phyloP scores from a whole-genome alignment of 2,113 vertebrate genomes.

The Brachypteracias leptosomus region DNA sequence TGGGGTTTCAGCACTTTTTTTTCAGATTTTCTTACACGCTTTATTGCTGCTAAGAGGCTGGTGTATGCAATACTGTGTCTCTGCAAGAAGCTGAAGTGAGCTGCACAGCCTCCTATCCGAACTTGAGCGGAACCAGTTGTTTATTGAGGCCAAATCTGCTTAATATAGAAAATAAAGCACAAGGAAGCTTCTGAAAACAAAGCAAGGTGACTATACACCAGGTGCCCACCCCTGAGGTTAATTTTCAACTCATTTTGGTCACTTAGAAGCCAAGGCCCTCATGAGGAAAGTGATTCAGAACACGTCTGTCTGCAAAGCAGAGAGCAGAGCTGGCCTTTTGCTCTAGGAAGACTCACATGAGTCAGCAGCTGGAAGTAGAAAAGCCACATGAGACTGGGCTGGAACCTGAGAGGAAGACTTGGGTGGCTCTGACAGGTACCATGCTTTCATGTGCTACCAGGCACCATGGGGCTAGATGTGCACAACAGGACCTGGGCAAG shows the following conservation, averaged over 20 bases:
- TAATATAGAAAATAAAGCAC: background rate
- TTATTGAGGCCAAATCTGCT: background rate
- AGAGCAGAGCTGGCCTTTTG: background rate
- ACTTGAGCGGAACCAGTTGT: background rate
- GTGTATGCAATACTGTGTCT: background rate
- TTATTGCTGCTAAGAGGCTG: background rate
- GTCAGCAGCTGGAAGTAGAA: background rate
- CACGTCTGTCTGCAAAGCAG: fast-evolving
- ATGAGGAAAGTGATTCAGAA: background rate
- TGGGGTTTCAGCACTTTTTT: background rate
- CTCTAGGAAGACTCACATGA: background rate
- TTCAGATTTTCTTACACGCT: background rate
- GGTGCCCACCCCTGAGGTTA: background rate
- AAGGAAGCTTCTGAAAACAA: background rate
- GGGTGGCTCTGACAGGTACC: background rate
- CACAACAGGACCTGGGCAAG: background rate
- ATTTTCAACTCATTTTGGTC: background rate
- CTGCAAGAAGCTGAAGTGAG: background rate
- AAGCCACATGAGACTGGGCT: background rate
- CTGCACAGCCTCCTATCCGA: background rate
- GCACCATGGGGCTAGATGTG: too few relatives aligned
- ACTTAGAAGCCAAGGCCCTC: background rate
- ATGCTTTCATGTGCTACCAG: fast-evolving
- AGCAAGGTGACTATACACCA: background rate
- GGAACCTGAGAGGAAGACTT: background rate